Percentiles rank a stretch among this genome's conserved stretches.
phyloP scores from a whole-genome alignment of 2,888 invertebrate species.

The Protophormia terraenovae region DNA sequence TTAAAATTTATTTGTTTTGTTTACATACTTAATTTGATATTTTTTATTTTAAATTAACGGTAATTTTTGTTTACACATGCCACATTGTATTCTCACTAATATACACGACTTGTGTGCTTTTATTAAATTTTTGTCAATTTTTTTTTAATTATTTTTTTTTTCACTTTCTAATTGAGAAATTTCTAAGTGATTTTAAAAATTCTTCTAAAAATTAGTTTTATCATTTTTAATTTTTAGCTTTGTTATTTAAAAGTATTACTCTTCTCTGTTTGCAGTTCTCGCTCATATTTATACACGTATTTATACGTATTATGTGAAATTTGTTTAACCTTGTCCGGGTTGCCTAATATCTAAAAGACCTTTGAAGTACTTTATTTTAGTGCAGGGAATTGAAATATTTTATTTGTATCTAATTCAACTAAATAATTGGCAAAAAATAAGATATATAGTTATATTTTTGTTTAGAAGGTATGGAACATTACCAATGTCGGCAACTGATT shows the following conservation, averaged over 20 bases:
- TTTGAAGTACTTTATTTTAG: background rate
- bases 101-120: background rate
- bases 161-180: conserved; percentile 18
- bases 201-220: background rate
- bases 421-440: too few species aligned
- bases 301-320: conserved; percentile 9
- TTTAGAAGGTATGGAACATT: too few species aligned
- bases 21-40: conserved; percentile 19
- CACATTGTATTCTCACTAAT: background rate
- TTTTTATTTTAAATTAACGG: conserved; percentile 28
- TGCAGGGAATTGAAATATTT: background rate
- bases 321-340: conserved; percentile 48
- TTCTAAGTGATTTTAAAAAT: background rate
- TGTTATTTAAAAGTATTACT: conserved; percentile 3
- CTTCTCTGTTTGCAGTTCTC: conserved; percentile 13
- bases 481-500: too few species aligned
- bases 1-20: conserved; percentile 18
- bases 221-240: background rate
- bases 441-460: too few species aligned
- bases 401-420: too few species aligned
- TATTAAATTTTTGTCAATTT: background rate
- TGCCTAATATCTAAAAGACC: background rate
- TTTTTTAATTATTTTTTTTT: background rate
- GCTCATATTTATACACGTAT: too few species aligned
- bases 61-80: background rate